Percentiles rank a stretch among this genome's conserved stretches.
phyloP scores from a whole-genome alignment of 2,888 invertebrate genomes.

The Liodrosophila aerea region DNA sequence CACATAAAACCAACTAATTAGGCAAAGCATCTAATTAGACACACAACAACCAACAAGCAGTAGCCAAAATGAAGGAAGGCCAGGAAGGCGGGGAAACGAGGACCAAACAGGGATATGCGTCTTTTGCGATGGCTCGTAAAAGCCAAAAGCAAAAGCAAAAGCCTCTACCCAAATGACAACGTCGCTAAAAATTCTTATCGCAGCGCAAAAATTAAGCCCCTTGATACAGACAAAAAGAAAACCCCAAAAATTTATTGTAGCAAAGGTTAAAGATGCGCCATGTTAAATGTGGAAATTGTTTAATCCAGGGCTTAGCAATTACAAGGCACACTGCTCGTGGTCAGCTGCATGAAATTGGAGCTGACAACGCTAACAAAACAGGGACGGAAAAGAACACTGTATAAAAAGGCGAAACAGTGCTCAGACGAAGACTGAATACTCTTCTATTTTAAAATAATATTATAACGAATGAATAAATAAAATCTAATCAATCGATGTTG shows the following conservation, averaged over 20 bases:
- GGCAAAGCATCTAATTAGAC: constrained; percentile 75
- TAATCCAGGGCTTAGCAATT: constrained; percentile 70
- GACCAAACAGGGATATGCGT: constrained; percentile 62
- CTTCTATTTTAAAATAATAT: constrained; percentile 4
- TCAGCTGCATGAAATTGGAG: constrained; percentile 75
- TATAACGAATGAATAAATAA: neutral
- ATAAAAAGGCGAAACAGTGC: neutral
- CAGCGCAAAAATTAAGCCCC: constrained; percentile 51
- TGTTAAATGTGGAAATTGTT: constrained; percentile 78
- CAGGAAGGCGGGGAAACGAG: constrained; percentile 14
- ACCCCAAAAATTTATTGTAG: constrained; percentile 59
- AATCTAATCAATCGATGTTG: too few species aligned
- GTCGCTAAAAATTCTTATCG: constrained; percentile 75
- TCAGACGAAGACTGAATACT: constrained; percentile 15
- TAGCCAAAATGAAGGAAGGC: constrained; percentile 1
- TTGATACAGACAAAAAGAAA: neutral
- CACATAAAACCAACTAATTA: constrained; percentile 75
- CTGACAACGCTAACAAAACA: constrained; percentile 40
- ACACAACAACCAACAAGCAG: constrained; percentile 37
- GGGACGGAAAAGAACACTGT: constrained; percentile 2
- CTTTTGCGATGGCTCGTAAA: constrained; percentile 72
- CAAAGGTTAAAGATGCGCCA: constrained; percentile 77
- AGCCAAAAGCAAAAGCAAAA: constrained; percentile 73
- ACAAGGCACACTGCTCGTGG: constrained; percentile 66
- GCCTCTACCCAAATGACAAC: constrained; percentile 65